Evolutionary conservation across 2,113 vertebrate genomes (phyloP).

Genomic region (Tachysurus vachellii): DNA sequence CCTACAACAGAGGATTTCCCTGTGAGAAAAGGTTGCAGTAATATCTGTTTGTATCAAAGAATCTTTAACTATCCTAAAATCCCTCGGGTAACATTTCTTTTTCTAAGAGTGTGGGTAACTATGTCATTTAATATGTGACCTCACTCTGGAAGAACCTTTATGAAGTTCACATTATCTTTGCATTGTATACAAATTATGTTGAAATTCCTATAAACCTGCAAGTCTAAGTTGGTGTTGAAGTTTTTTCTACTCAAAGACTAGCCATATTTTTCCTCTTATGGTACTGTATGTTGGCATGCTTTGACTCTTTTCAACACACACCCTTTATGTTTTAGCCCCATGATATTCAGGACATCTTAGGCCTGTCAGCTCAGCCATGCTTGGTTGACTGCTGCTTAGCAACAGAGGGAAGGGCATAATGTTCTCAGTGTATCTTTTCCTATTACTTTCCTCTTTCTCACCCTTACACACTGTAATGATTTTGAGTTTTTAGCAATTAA

Average conservation of each 20-base stretch:
- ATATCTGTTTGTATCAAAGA: not conserved
- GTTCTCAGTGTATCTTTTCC: conserved; percentile 32
- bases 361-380: conserved; percentile 50
- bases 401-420: conserved; percentile 49
- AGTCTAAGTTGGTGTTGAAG: not conserved
- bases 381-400: conserved; percentile 60
- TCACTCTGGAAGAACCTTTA: not conserved
- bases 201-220: not conserved
- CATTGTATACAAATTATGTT: not conserved
- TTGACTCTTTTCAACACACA: conserved; percentile 24
- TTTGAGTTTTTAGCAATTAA: conserved; percentile 12
- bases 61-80: not conserved
- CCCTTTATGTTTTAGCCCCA: conserved; percentile 2
- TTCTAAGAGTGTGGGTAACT: not conserved
- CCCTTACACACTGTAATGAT: conserved; percentile 16
- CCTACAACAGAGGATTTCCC: not conserved
- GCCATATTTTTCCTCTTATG: conserved; percentile 6
- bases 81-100: not conserved
- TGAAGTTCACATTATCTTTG: not conserved
- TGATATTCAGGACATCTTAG: conserved; percentile 42
- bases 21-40: not conserved
- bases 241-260: not conserved
- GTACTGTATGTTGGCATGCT: conserved; percentile 1
- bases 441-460: conserved; percentile 11
- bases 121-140: not conserved